These are phyloP conservation scores for Drosophila infuscata DNA, from an alignment of 2,888 invertebrate species.

Conservation along the genomic window DNA sequence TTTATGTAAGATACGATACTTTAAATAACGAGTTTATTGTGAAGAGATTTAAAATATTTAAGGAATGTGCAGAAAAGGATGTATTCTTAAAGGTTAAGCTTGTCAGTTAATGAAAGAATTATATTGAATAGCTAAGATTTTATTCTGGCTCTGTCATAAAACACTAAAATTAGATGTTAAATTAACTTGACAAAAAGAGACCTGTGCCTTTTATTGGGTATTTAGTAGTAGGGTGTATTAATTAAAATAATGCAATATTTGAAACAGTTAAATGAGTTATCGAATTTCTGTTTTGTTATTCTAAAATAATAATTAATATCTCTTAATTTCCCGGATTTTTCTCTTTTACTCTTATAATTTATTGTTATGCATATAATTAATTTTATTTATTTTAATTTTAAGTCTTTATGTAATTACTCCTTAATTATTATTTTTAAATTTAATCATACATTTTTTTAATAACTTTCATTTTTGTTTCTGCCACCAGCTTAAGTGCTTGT, in stretches of 20 bases:
- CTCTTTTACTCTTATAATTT: too few species aligned
- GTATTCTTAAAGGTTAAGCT: background rate
- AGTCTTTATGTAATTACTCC: too few species aligned
- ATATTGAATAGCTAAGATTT: background rate
- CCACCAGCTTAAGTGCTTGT: too few species aligned
- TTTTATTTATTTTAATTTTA: too few species aligned
- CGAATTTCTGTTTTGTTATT: background rate
- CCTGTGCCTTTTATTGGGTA: background rate
- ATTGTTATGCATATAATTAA: too few species aligned
- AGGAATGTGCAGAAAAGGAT: background rate
- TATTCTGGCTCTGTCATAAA: background rate
- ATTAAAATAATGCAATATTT: background rate
- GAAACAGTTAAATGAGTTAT: background rate
- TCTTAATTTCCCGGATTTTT: background rate
- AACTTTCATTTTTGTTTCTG: too few species aligned
- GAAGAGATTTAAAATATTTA: background rate
- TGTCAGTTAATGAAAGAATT: background rate
- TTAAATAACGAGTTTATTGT: slow-evolving; percentile 1
- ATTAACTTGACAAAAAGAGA: background rate
- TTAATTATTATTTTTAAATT: too few species aligned
- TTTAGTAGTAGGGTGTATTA: background rate
- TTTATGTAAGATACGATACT: background rate
- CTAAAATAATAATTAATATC: too few species aligned
- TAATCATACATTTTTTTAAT: too few species aligned
- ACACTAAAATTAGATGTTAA: background rate